These are phyloP conservation scores for Drosophila chauvacae DNA, from an alignment of 1,140 invertebrate genomes.

Conservation along the genomic window DNA sequence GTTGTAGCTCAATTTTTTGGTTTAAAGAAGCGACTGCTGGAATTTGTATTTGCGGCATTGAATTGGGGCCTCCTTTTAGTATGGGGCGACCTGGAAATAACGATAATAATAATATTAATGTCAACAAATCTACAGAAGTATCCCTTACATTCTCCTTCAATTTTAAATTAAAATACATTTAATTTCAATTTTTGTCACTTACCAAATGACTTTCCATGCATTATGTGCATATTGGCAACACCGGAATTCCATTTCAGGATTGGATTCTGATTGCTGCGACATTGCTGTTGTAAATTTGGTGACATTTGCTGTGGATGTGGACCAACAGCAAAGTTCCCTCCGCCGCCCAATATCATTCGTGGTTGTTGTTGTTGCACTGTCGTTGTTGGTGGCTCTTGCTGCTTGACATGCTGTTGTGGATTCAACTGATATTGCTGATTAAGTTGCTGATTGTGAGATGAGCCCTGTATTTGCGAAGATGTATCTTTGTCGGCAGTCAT, in stretches of 20 bases:
- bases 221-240: slow-evolving; percentile 53
- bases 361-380: slow-evolving; percentile 68
- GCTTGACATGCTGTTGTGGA: slow-evolving; percentile 49
- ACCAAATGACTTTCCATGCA: slow-evolving; percentile 62
- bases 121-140: background rate
- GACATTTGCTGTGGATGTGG: slow-evolving; percentile 47
- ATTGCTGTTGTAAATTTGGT: slow-evolving; percentile 55
- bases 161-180: background rate
- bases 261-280: slow-evolving; percentile 33
- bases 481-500: slow-evolving; percentile 95
- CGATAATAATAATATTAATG: background rate
- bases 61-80: slow-evolving; percentile 69
- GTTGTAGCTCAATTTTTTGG: slow-evolving; percentile 61
- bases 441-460: slow-evolving; percentile 53
- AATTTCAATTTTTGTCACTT: slow-evolving; percentile 12
- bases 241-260: slow-evolving; percentile 62
- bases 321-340: slow-evolving; percentile 58
- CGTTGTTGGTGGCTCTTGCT: slow-evolving; percentile 36
- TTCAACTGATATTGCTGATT: slow-evolving; percentile 64
- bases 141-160: background rate
- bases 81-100: slow-evolving; percentile 69
- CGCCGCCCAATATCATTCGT: slow-evolving; percentile 79
- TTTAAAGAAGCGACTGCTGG: slow-evolving; percentile 23
- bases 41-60: slow-evolving; percentile 36
- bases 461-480: slow-evolving; percentile 18